phyloP scores from a whole-genome alignment of 2,888 invertebrate genomes.

The Lasioglossum vierecki region DNA sequence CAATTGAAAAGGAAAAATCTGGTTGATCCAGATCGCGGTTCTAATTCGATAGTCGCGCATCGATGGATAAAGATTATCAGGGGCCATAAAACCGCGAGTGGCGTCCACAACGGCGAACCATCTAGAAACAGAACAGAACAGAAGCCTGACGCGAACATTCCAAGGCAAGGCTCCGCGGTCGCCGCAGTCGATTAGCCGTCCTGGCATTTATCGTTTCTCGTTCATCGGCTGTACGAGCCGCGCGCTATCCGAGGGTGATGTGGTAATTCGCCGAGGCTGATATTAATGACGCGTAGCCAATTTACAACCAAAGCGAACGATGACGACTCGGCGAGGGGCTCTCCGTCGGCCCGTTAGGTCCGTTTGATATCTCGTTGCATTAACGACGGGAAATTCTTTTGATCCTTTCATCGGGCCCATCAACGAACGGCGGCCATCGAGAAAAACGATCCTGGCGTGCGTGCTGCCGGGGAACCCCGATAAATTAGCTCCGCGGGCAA shows the following conservation, averaged over 20 bases:
- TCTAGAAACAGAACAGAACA: background rate
- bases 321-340: conserved; percentile 33
- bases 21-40: background rate
- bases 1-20: background rate
- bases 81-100: background rate
- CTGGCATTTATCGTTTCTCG: conserved; percentile 40
- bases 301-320: conserved; percentile 26
- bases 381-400: conserved; percentile 41
- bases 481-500: conserved; percentile 37
- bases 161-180: background rate
- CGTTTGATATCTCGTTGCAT: conserved; percentile 36
- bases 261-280: conserved; percentile 41
- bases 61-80: background rate
- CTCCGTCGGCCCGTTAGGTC: conserved; percentile 34
- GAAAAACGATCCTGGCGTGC: conserved; percentile 14
- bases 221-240: conserved; percentile 25
- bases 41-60: background rate
- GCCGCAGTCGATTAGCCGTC: conserved; percentile 21
- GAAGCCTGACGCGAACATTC: conserved; percentile 19
- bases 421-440: background rate
- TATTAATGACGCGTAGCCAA: conserved; percentile 53
- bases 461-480: conserved; percentile 19
- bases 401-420: conserved; percentile 36
- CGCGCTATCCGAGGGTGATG: conserved; percentile 43
- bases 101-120: background rate